A percentile compares a stretch with the other conserved stretches of the same genome.
Evolutionary conservation across 2,797 vertebrate species (phyloP).

Genomic region (Falco cherrug): DNA sequence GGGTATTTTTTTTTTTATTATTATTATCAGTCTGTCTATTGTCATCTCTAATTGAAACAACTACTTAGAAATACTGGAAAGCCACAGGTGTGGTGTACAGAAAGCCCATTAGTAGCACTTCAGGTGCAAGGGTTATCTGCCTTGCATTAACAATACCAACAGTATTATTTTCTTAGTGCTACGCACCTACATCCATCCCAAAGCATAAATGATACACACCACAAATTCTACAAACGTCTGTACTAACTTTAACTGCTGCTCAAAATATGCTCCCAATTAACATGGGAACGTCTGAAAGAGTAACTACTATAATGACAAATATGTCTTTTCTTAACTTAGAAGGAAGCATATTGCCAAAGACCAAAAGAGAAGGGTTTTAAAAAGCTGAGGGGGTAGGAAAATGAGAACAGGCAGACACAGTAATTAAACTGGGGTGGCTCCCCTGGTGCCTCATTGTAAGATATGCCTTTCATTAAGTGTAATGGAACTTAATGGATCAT

Average conservation of each 20-base stretch:
- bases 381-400: slow-evolving; percentile 24
- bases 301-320: slow-evolving; percentile 5
- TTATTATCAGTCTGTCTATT: background rate
- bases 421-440: slow-evolving; percentile 36
- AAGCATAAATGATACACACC: background rate
- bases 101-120: background rate
- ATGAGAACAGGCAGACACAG: slow-evolving; percentile 3
- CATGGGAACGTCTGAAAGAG: background rate
- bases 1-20: background rate
- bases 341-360: background rate
- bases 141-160: background rate
- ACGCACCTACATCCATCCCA: background rate
- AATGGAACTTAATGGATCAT: slow-evolving; percentile 61
- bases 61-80: background rate
- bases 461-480: slow-evolving; percentile 43
- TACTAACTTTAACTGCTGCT: slow-evolving; percentile 9
- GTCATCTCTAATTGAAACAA: background rate
- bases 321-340: slow-evolving; percentile 7
- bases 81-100: background rate
- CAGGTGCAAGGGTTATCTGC: background rate
- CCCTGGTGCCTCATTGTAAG: slow-evolving; percentile 31
- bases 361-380: background rate
- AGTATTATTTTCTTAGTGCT: background rate
- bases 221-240: background rate
- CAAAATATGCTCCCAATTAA: slow-evolving; percentile 50